Evolutionary conservation across 2,113 vertebrate genomes (phyloP).

Genomic region (Peromyscus californicus): DNA sequence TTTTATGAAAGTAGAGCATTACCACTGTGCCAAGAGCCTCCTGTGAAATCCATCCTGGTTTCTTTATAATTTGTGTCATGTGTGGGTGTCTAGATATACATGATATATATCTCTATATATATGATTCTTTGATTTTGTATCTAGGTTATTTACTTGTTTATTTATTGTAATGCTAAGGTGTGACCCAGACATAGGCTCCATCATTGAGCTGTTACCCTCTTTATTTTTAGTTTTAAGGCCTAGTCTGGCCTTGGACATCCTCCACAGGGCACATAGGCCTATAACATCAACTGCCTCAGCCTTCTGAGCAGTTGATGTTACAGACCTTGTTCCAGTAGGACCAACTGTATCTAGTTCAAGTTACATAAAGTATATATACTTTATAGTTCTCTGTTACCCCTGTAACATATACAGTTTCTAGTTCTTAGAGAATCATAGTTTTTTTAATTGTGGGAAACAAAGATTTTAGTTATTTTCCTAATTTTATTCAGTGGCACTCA

Average conservation of each 20-base stretch:
- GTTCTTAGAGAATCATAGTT: background rate
- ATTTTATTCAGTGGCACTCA: background rate
- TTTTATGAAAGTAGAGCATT: background rate
- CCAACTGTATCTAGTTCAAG: background rate
- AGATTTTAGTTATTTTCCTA: background rate
- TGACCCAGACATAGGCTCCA: background rate
- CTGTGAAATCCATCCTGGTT: background rate
- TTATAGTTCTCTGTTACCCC: background rate
- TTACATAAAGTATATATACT: background rate
- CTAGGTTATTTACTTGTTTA: background rate
- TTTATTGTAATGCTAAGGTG: background rate
- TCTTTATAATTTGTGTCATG: background rate
- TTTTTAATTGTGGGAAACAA: background rate
- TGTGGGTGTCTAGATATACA: background rate
- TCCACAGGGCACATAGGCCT: background rate
- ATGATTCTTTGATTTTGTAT: background rate
- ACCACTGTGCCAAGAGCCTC: background rate
- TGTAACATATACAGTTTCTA: background rate
- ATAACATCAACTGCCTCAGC: background rate
- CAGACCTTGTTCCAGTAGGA: background rate
- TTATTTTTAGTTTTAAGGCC: background rate
- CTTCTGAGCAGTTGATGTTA: background rate
- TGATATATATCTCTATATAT: no score
- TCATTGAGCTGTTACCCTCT: background rate
- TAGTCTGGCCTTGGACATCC: background rate